Percentiles rank a stretch among this genome's conserved stretches.
phyloP scores from a whole-genome alignment of 2,888 invertebrate species.

The Pteria penguin region DNA sequence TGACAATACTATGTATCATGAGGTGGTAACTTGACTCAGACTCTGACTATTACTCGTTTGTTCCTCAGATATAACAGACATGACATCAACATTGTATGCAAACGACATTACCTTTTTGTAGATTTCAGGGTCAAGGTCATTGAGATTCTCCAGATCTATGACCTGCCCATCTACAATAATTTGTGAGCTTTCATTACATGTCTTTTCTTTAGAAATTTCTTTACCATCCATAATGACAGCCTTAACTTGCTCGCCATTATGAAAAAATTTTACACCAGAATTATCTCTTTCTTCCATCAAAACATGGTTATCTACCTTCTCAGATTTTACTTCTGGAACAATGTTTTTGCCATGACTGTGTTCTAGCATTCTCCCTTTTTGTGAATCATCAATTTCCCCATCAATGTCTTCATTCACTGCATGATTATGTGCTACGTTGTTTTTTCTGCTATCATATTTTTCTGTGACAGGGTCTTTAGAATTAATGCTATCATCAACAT shows the following conservation, averaged over 20 bases:
- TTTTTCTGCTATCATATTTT: neutral
- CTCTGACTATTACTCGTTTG: constrained; percentile 26
- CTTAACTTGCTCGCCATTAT: no score
- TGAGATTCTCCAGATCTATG: constrained; percentile 28
- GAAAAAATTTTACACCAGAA: no score
- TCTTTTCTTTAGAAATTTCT: neutral
- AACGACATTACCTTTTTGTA: constrained; percentile 31
- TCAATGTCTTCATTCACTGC: neutral
- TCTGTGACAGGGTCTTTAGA: neutral
- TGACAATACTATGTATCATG: no score
- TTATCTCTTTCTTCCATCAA: no score
- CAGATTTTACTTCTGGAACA: no score
- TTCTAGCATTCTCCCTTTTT: no score
- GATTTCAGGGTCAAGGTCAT: constrained; percentile 32
- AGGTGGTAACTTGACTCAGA: no score
- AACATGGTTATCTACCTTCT: no score
- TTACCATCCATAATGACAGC: neutral
- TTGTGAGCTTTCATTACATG: neutral
- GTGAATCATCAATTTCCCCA: neutral
- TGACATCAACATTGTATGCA: constrained; percentile 38
- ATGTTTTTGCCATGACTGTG: no score
- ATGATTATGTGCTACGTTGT: no score
- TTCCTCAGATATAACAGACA: constrained; percentile 37
- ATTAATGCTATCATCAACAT: neutral
- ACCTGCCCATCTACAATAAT: constrained; percentile 18